These are phyloP conservation scores for Uropsilus gracilis DNA, from an alignment of 2,113 vertebrate genomes.

Conservation along the genomic window DNA sequence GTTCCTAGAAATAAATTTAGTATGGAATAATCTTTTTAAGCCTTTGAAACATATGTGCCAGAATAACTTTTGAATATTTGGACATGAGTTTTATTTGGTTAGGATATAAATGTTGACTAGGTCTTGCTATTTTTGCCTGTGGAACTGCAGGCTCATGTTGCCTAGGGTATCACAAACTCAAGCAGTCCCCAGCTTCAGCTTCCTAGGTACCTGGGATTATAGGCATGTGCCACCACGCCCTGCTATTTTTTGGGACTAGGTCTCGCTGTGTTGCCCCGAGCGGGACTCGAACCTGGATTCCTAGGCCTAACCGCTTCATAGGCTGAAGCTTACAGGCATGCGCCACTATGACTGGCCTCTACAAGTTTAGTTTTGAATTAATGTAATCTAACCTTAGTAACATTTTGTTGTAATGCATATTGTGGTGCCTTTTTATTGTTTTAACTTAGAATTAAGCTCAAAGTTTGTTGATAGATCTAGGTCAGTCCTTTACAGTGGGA, in stretches of 20 bases:
- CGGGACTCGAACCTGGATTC: no score
- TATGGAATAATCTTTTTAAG: neutral
- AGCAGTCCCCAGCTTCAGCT: no score
- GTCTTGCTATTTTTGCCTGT: no score
- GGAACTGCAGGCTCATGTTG: no score
- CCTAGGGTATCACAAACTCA: no score
- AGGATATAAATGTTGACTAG: neutral
- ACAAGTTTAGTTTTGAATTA: conserved; percentile 32
- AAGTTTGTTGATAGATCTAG: conserved; percentile 1
- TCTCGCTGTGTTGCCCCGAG: no score
- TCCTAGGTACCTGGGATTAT: no score
- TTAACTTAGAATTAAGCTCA: neutral
- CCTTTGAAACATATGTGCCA: neutral
- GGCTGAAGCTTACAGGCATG: no score
- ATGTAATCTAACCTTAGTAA: neutral
- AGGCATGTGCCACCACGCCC: no score
- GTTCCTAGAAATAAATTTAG: neutral
- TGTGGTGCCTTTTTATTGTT: neutral
- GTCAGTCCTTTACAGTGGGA: conserved; percentile 37
- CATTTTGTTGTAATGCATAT: conserved; percentile 42
- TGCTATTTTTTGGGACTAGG: no score
- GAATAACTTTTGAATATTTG: conserved; percentile 4
- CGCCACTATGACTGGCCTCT: no score
- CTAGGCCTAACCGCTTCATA: no score
- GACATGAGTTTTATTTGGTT: neutral